These are phyloP conservation scores for Graptemys geographica DNA, from an alignment of 2,797 vertebrate genomes.

Conservation along the genomic window DNA sequence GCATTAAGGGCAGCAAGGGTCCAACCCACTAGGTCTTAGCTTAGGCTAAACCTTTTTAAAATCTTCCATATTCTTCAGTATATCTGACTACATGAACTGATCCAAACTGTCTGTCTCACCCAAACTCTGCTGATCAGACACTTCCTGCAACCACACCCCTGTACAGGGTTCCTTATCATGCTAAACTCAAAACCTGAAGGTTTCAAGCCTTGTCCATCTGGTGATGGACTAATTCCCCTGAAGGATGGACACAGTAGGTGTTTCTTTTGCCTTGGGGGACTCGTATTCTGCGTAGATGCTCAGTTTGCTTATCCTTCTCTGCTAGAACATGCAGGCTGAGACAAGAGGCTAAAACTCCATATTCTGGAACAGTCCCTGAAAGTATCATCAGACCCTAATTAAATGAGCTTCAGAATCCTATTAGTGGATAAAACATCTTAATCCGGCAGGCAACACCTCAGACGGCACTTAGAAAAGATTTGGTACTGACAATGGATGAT, in stretches of 20 bases:
- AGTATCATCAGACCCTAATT: background rate
- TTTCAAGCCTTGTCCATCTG: no score
- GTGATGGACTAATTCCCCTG: no score
- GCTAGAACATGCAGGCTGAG: background rate
- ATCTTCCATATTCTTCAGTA: background rate
- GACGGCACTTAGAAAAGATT: no score
- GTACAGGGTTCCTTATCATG: background rate
- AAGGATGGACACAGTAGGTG: no score
- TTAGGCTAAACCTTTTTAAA: background rate
- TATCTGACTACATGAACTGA: background rate
- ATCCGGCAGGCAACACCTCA: no score
- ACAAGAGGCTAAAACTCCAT: background rate
- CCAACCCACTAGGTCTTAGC: no score
- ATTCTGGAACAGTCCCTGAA: background rate
- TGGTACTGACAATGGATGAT: no score
- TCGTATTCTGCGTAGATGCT: background rate
- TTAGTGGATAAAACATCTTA: no score
- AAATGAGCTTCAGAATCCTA: background rate
- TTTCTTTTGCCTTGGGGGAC: no score
- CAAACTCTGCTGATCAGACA: background rate
- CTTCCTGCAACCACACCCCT: no score
- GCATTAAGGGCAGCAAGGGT: background rate
- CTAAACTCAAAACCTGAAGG: background rate
- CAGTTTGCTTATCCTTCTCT: background rate
- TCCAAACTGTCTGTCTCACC: background rate